These are phyloP conservation scores for Python bivittatus DNA, from an alignment of 2,113 vertebrate species.

Conservation along the genomic window DNA sequence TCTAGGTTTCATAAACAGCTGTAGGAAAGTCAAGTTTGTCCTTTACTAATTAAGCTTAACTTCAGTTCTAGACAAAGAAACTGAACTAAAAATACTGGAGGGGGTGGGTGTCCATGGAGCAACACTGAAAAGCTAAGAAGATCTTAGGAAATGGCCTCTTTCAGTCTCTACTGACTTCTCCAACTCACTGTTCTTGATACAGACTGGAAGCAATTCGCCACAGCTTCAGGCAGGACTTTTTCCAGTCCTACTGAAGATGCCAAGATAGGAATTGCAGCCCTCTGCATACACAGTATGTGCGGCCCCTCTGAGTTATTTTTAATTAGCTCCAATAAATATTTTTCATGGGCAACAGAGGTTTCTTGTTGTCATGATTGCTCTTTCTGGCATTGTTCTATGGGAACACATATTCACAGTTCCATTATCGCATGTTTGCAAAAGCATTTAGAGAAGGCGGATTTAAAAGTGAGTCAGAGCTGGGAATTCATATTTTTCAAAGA, in stretches of 20 bases:
- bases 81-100: background rate
- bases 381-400: background rate
- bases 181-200: background rate
- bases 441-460: constrained; percentile 43
- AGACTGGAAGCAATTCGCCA: background rate
- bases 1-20: background rate
- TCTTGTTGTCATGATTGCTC: background rate
- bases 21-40: background rate
- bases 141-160: background rate
- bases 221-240: background rate
- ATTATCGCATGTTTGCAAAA: constrained; percentile 15
- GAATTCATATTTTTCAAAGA: constrained; percentile 13
- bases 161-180: background rate
- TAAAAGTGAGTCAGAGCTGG: constrained; percentile 17
- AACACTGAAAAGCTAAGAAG: constrained; percentile 9
- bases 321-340: background rate
- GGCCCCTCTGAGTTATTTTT: background rate
- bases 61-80: background rate
- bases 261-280: background rate
- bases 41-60: background rate
- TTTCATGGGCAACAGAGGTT: background rate
- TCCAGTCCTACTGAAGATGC: background rate
- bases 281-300: background rate
- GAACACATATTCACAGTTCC: constrained; percentile 37
- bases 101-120: background rate